phyloP scores from a whole-genome alignment of 2,797 vertebrate genomes.

The Oreochromis mossambicus region DNA sequence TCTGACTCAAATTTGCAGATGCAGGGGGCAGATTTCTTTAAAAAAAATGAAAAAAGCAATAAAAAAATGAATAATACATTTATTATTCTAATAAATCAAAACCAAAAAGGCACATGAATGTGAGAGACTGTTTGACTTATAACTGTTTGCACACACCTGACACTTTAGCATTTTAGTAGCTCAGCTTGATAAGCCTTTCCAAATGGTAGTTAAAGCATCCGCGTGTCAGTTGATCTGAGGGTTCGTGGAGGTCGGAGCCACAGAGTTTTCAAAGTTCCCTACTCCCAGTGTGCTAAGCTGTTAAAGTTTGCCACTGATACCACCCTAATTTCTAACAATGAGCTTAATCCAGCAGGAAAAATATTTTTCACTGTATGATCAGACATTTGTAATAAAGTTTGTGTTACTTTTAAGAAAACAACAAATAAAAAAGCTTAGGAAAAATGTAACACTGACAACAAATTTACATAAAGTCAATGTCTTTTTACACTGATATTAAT shows the following conservation, averaged over 20 bases:
- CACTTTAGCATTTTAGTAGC: not conserved
- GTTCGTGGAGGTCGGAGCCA: not conserved
- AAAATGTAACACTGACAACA: not conserved
- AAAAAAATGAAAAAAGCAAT: not conserved
- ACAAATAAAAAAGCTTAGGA: not conserved
- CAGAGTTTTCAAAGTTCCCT: not conserved
- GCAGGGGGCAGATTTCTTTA: not conserved
- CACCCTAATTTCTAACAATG: not conserved
- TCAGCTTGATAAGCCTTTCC: not conserved
- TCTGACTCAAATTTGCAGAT: not conserved
- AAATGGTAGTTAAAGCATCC: not conserved
- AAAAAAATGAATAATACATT: accelerated
- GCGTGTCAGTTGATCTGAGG: not conserved
- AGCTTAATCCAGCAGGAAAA: not conserved
- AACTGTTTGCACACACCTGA: not conserved
- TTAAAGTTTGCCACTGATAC: not conserved
- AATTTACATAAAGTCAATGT: not conserved
- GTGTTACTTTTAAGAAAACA: not conserved
- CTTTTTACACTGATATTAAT: not conserved
- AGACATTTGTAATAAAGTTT: not conserved
- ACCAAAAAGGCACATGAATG: not conserved
- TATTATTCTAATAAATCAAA: not conserved
- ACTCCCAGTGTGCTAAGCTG: not conserved
- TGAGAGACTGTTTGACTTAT: not conserved
- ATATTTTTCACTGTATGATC: not conserved